Evolutionary conservation across 1,140 invertebrate genomes (phyloP), one percentile per base, ranked within the genome.

Genomic region (Littorina saxatilis): DNA sequence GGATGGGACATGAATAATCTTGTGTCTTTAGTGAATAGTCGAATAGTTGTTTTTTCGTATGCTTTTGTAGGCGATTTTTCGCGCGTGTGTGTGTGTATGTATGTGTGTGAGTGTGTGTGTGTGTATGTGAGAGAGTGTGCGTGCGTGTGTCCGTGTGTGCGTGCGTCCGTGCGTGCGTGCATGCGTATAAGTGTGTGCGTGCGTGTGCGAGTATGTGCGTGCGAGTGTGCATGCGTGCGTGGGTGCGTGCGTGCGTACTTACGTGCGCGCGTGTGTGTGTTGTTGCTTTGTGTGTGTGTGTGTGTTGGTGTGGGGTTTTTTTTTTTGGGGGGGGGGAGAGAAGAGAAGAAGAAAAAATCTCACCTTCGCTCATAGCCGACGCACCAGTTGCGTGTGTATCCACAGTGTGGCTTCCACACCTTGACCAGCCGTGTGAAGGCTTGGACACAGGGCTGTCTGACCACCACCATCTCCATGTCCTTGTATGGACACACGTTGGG

Each of bases 331-430:
- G n/a, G n/a, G n/a, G n/a, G n/a, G n/a, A n/a, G n/a, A n/a, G n/a
- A n/a, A n/a, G n/a, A n/a, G n/a, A n/a, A n/a, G n/a, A n/a, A n/a
- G n/a, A n/a, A n/a, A n/a, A n/a, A n/a, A n/a, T n/a, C 84, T 87
- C 83, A 92, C 91, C 90, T 90, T 79, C 90, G 83, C 83, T 92
- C 91, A 68, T 92, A 91, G 47, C 91, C 91, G 15, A 91, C 86
- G 82, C 91, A 92, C 90, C 91, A 92, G 61, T 90, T 88, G 29
- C 86, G 81, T 0, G 84, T 86, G 52, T 91, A 90, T 32, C 87
- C 90, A 83, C 91, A 92, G 75, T 92, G 90, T 7, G 89, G 90
- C 72, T 91, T 92, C 87, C 90, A 91, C 35, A 92, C 89, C 85
- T 91, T 91, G 37, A 91, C 91, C 37, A 91, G 81, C 58, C 90